Conservation (phyloP, 2,797 vertebrate genomes). For the Lophotriccus pileatus region DNA sequence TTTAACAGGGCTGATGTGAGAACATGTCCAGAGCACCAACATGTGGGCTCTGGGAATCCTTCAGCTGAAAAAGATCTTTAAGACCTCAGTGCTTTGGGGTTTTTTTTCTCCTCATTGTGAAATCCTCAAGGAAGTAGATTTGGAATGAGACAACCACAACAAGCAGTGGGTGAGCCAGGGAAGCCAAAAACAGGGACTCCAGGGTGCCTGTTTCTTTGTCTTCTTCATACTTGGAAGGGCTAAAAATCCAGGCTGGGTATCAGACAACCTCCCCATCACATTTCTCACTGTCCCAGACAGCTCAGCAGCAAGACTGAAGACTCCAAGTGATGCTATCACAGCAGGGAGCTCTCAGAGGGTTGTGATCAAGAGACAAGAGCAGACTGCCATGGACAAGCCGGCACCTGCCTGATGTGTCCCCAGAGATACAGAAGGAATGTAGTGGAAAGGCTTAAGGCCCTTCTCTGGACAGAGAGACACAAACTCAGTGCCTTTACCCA, state of each 20-base stretch:
- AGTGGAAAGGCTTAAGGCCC: background rate
- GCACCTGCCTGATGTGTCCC: background rate
- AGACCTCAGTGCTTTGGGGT: background rate
- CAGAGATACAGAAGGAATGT: slow-evolving; percentile 31
- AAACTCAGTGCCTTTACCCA: background rate
- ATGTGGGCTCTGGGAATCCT: background rate
- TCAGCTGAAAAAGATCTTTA: background rate
- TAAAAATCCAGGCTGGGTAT: background rate
- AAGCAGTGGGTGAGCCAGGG: background rate
- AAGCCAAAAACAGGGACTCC: background rate
- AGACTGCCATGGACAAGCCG: background rate
- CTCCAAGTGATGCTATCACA: slow-evolving; percentile 46
- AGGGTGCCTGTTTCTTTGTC: background rate
- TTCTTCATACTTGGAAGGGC: background rate
- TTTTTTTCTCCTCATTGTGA: background rate
- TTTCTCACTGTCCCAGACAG: background rate
- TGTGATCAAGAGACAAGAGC: slow-evolving; percentile 35
- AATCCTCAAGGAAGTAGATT: background rate
- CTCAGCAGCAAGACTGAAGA: background rate
- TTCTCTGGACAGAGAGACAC: background rate
- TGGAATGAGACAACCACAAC: background rate
- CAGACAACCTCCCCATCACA: background rate
- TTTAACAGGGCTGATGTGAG: background rate
- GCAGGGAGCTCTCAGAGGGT: background rate
- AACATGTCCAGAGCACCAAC: background rate